A percentile compares a stretch with the other conserved stretches of the same genome.
phyloP scores from a whole-genome alignment of 2,113 vertebrate genomes.

The Hippopotamus amphibius region DNA sequence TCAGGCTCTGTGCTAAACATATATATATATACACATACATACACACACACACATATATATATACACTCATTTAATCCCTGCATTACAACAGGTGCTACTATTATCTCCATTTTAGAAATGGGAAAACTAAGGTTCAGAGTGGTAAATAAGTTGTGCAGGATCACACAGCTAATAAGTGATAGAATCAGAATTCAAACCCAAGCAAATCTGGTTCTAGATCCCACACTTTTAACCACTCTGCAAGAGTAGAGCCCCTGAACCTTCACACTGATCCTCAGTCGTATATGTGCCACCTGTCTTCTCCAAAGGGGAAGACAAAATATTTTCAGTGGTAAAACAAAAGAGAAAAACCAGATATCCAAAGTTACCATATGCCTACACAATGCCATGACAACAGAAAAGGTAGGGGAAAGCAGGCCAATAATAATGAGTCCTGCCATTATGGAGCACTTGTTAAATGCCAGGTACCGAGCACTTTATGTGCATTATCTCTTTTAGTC shows the following conservation, averaged over 20 bases:
- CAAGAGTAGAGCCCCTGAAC: neutral
- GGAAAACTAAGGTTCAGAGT: neutral
- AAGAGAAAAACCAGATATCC: neutral
- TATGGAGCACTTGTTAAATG: neutral
- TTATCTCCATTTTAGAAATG: constrained; percentile 35
- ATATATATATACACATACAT: too few relatives aligned
- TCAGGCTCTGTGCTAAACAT: neutral
- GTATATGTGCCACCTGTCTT: neutral
- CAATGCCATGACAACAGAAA: neutral
- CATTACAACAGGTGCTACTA: neutral
- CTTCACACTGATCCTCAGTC: neutral
- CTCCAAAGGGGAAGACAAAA: neutral
- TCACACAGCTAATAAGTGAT: constrained; percentile 9
- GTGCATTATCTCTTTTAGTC: neutral
- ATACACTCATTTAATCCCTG: neutral
- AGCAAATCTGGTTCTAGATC: neutral
- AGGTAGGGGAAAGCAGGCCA: neutral
- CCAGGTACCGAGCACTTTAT: neutral
- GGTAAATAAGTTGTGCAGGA: neutral
- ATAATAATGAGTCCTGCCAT: neutral
- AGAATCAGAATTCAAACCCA: neutral
- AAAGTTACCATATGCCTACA: neutral
- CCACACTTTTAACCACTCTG: neutral
- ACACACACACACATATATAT: neutral
- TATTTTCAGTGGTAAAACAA: constrained; percentile 23